Evolutionary conservation across 2,888 invertebrate genomes (phyloP).

Genomic region (Cryptus armator): DNA sequence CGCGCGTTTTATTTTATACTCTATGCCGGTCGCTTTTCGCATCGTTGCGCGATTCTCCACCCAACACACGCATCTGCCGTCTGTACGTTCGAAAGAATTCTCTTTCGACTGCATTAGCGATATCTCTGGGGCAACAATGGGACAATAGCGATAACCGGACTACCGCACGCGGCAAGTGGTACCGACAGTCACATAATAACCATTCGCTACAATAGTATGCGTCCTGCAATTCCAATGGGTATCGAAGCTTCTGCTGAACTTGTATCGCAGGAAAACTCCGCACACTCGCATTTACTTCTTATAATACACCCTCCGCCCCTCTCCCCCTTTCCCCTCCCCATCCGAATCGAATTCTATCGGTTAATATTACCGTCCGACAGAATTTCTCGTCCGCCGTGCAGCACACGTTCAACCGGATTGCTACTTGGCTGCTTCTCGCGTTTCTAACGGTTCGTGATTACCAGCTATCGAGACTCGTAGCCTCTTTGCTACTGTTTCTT

Average conservation of each 20-base stretch:
- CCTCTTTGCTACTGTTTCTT: conserved; percentile 46
- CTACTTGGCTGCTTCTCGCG: conserved; percentile 43
- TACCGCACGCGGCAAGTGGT: conserved; percentile 46
- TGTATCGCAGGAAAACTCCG: not conserved
- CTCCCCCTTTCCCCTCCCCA: not conserved
- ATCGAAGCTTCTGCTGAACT: not conserved
- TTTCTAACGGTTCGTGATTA: conserved; percentile 66
- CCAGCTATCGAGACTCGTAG: conserved; percentile 33
- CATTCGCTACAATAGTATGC: conserved; percentile 25
- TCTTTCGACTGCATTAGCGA: conserved; percentile 60
- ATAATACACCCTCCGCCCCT: not conserved
- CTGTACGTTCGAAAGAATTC: conserved; percentile 24
- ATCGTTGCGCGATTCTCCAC: conserved; percentile 27
- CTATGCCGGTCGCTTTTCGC: conserved; percentile 4
- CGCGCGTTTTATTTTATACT: not conserved
- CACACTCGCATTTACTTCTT: conserved; percentile 18
- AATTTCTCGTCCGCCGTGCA: conserved; percentile 18
- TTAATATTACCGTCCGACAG: conserved; percentile 37
- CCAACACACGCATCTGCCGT: not conserved
- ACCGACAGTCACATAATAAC: conserved; percentile 39
- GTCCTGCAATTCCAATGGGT: conserved; percentile 4
- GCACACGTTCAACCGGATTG: conserved; percentile 59
- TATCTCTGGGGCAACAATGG: conserved; percentile 64
- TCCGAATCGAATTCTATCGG: conserved; percentile 41
- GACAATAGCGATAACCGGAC: conserved; percentile 67